phyloP scores from a whole-genome alignment of 2,888 invertebrate species.

The Caenorhabditis sp. region DNA sequence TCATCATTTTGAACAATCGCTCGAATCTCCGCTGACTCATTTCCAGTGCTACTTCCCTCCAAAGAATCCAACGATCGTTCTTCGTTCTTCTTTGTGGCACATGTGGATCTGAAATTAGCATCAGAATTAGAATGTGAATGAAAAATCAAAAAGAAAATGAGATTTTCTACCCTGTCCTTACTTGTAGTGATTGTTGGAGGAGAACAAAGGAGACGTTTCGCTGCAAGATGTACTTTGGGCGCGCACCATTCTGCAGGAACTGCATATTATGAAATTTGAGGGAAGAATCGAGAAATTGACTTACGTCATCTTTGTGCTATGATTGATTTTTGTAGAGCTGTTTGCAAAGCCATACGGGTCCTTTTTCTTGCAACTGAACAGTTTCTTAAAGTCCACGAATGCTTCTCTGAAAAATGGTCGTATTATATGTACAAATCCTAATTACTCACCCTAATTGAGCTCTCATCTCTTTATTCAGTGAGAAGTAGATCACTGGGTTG shows the following conservation, averaged over 20 bases:
- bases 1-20: constrained; percentile 66
- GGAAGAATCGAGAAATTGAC: not conserved
- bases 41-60: constrained; percentile 58
- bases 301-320: constrained; percentile 63
- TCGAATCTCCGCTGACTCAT: constrained; percentile 66
- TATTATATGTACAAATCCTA: not conserved
- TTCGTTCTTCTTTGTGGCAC: constrained; percentile 51
- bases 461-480: constrained; percentile 79
- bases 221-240: constrained; percentile 67
- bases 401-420: constrained; percentile 50
- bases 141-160: too few relatives aligned
- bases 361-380: constrained; percentile 59
- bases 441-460: constrained; percentile 63
- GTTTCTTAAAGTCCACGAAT: constrained; percentile 42
- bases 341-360: constrained; percentile 65
- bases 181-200: constrained; percentile 65
- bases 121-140: not conserved
- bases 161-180: constrained; percentile 22
- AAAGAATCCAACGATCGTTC: constrained; percentile 37
- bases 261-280: not conserved
- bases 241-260: constrained; percentile 55
- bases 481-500: constrained; percentile 82
- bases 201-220: constrained; percentile 71
- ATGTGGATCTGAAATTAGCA: constrained; percentile 42
- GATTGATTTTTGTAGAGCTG: constrained; percentile 63